A percentile compares a stretch with the other conserved stretches of the same genome.
Evolutionary conservation across 1,140 invertebrate species (phyloP).

Genomic region (Sipha flava): DNA sequence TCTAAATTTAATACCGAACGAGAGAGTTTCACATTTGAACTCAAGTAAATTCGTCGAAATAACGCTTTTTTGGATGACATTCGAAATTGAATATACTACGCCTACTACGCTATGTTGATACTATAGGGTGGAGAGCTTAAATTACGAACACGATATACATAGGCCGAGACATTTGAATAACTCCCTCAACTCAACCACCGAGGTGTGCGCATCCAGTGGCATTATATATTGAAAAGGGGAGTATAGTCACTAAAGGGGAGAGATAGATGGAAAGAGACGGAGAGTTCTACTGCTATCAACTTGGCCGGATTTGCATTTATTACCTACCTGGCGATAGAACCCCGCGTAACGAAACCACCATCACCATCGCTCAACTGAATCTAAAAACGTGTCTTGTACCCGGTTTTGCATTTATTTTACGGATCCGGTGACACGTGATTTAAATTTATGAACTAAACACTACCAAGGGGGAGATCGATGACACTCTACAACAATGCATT

Average conservation of each 20-base stretch:
- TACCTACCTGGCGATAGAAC: constrained; percentile 7
- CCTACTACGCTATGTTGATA: background rate
- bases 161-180: constrained; percentile 9
- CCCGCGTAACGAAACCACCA: background rate
- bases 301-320: constrained; percentile 29
- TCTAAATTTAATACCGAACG: background rate
- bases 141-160: constrained; percentile 5
- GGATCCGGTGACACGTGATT: constrained; percentile 12
- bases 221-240: constrained; percentile 31
- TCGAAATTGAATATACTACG: background rate
- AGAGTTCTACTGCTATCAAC: background rate
- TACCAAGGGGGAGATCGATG: background rate
- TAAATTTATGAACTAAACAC: constrained; percentile 24
- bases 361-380: background rate
- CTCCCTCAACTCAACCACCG: background rate
- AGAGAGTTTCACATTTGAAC: background rate
- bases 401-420: constrained; percentile 20
- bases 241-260: background rate
- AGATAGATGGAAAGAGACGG: background rate
- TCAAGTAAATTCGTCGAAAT: background rate
- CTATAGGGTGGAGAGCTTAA: background rate
- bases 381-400: constrained; percentile 18
- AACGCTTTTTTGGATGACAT: background rate
- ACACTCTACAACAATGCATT: constrained; percentile 9
- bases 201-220: background rate